Percentiles rank a stretch among this genome's conserved stretches.
Evolutionary conservation across 2,797 vertebrate species (phyloP).

Genomic region (Sparidentex hasta): DNA sequence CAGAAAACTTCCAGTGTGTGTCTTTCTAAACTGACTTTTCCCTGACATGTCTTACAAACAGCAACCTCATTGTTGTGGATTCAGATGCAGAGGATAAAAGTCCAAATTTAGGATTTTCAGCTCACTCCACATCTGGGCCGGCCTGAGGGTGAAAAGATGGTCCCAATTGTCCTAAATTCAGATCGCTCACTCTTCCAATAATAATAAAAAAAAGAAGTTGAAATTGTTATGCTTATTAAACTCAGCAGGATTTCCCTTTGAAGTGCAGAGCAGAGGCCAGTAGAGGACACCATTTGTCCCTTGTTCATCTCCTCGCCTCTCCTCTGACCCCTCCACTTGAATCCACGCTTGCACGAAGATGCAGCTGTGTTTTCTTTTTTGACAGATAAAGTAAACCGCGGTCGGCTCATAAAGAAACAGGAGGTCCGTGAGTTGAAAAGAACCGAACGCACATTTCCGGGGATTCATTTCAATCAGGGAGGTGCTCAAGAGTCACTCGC

Average conservation of each 20-base stretch:
- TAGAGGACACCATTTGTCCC: constrained; percentile 80
- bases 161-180: not conserved
- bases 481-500: not conserved
- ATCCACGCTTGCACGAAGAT: constrained; percentile 23
- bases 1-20: not conserved
- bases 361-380: constrained; percentile 80
- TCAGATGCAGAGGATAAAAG: not conserved
- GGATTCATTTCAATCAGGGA: not conserved
- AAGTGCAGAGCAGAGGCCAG: constrained; percentile 71
- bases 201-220: constrained; percentile 10
- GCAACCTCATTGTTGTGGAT: not conserved
- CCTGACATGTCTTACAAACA: not conserved
- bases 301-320: constrained; percentile 40
- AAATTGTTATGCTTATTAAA: constrained; percentile 14
- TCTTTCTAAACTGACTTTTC: not conserved
- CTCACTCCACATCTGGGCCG: constrained; percentile 18
- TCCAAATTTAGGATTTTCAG: not conserved
- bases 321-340: constrained; percentile 57
- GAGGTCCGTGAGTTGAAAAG: constrained; percentile 10
- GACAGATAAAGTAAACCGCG: constrained; percentile 48
- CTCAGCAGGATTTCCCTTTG: constrained; percentile 70
- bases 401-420: constrained; percentile 33
- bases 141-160: not conserved
- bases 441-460: not conserved
- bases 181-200: constrained; percentile 10